These are phyloP conservation scores for Tapirus terrestris DNA, from an alignment of 2,113 vertebrate genomes.

Conservation along the genomic window DNA sequence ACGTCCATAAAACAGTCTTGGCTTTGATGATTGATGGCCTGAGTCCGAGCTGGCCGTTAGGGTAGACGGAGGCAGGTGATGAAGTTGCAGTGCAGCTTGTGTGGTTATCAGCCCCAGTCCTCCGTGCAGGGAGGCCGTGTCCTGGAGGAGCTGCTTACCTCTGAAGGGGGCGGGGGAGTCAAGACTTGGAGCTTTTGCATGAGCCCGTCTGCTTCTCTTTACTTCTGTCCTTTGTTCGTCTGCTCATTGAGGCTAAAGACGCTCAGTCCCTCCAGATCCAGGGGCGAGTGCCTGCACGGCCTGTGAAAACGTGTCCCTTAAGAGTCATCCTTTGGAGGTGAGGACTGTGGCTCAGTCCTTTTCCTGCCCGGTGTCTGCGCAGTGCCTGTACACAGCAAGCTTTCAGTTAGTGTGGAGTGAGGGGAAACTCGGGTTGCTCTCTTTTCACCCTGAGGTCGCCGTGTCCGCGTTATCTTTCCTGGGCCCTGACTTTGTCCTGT, in stretches of 20 bases:
- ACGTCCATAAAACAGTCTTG: neutral
- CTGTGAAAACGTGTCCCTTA: neutral
- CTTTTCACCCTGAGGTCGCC: fast-evolving
- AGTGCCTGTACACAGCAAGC: fast-evolving
- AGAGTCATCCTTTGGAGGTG: fast-evolving
- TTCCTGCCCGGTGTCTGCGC: fast-evolving
- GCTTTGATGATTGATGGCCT: neutral
- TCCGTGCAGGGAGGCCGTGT: fast-evolving
- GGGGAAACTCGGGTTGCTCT: fast-evolving
- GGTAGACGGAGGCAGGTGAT: neutral
- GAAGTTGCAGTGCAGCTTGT: no score
- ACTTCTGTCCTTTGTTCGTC: neutral
- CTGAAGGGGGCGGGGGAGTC: fast-evolving
- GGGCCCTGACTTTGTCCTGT: neutral
- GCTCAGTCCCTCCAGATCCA: fast-evolving
- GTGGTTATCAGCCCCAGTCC: neutral
- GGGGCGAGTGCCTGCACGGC: fast-evolving
- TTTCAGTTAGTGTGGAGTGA: fast-evolving
- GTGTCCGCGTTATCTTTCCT: fast-evolving
- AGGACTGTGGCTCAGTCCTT: no score
- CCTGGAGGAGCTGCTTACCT: neutral
- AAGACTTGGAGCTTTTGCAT: fast-evolving
- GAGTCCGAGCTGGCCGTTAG: neutral
- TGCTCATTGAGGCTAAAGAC: fast-evolving
- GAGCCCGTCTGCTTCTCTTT: neutral